Base-by-base conservation (phyloP, 2,888 invertebrate species). In the Glyphotaelius pellucidus region DNA sequence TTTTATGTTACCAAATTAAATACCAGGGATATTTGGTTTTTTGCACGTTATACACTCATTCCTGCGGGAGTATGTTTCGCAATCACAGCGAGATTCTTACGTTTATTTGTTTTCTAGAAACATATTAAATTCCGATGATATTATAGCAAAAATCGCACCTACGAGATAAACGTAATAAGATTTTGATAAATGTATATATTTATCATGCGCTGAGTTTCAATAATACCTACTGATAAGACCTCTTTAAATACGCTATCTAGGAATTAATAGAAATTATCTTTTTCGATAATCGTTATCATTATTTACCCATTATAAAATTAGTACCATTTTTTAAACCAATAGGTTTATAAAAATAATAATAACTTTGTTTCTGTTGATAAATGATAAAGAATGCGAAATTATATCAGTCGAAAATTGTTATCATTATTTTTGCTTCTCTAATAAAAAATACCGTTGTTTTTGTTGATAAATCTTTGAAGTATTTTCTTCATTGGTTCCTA, bases 1-100 rank as follows among this genome's bases (percentile, higher is more conserved):
- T 89, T 80, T 67, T 89, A 35, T 35, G 79, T 89, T 79, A 35
- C 38, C 31, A 86, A 67, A n/a, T 86, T 47, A 86, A 86, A 86
- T 47, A 86, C 86, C 86, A 30, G 30, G 32, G 32, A n/a, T 67
- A 67, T 67, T 67, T 67, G 9, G 67, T 67, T 67, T 67, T 67
- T 67, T 67, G 67, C 67, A 25, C 81, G 81, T 31, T 31, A 30
- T 81, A 81, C 31, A 67, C 67, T 1, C 67, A 9, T 7, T 67
- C 9, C 25, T n/a, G 67, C 25, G 9, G 67, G 67, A 67, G n/a
- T n/a, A n/a, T n/a, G 67, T 25, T 67, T 67, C 25, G 25, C 25
- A 67, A 67, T 67, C 25, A 67, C 25, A 67, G 7, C 67, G 25
- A 67, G 67, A 67, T 67, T 67, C 25, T 67, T 1, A 25, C n/a